Conservation (phyloP, 2,113 vertebrate genomes). For the Mus pahari region DNA sequence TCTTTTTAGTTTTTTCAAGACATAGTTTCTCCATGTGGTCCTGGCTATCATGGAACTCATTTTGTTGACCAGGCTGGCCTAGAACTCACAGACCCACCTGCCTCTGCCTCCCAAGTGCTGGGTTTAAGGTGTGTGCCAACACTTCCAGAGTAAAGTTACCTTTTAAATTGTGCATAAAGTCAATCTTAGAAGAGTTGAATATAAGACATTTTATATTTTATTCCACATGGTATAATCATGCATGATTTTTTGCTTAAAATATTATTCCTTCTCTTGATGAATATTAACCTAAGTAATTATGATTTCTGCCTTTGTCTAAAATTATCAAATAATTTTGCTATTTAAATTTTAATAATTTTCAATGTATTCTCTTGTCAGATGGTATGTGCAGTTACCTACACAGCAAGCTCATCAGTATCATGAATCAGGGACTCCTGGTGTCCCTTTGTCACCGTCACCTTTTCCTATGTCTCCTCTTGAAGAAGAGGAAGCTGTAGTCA, state of each 20-base stretch:
- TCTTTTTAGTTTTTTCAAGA: no score
- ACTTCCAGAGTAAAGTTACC: not conserved
- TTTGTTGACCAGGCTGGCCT: no score
- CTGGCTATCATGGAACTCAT: no score
- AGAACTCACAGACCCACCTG: no score
- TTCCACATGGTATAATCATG: conserved; percentile 35
- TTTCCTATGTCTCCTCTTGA: conserved; percentile 85
- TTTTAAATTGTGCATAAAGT: conserved; percentile 35
- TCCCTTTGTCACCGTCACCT: conserved; percentile 85
- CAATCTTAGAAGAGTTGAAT: conserved; percentile 33
- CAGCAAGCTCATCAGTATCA: conserved; percentile 93
- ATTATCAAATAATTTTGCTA: conserved; percentile 31
- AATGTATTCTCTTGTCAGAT: conserved; percentile 85
- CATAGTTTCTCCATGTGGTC: no score
- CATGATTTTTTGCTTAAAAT: conserved; percentile 53
- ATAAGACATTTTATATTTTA: conserved; percentile 42
- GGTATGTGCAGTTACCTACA: conserved; percentile 92
- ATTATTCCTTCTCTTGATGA: conserved; percentile 23
- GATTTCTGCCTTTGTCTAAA: conserved; percentile 59
- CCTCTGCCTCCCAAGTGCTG: no score
- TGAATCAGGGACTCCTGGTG: conserved; percentile 86
- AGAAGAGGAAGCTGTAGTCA: conserved; percentile 85
- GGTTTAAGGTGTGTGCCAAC: no score
- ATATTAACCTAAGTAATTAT: conserved; percentile 23
- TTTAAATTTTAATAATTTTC: conserved; percentile 40